phyloP scores from a whole-genome alignment of 2,797 vertebrate species.

The Peromyscus eremicus region DNA sequence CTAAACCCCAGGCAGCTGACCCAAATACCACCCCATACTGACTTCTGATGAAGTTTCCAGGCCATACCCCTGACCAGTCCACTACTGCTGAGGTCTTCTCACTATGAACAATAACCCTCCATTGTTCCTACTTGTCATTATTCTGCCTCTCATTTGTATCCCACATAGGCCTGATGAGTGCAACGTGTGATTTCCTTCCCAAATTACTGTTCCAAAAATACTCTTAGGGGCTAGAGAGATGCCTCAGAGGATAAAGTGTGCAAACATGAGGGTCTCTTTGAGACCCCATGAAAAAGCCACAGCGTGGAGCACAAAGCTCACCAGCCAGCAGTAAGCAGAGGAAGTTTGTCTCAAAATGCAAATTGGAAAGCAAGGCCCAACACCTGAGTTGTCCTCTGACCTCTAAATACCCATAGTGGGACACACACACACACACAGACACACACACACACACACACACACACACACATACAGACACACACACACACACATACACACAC shows the following conservation, averaged over 20 bases:
- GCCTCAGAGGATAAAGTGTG: not conserved
- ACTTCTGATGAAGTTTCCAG: not conserved
- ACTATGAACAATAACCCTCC: not conserved
- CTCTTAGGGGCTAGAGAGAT: not conserved
- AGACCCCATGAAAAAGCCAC: not conserved
- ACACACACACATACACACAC: not conserved
- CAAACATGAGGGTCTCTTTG: not conserved
- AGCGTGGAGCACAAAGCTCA: not conserved
- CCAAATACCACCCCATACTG: not conserved
- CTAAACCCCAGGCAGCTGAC: not conserved
- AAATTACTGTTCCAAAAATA: not conserved
- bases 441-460: not conserved
- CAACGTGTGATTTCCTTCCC: not conserved
- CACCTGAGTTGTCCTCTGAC: not conserved
- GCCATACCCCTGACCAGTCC: not conserved
- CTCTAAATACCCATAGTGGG: not conserved
- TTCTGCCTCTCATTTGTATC: not conserved
- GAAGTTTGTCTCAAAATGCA: not conserved
- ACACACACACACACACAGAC: not conserved
- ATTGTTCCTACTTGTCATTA: not conserved
- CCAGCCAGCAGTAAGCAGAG: not conserved
- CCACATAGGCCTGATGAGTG: no score
- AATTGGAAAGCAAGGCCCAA: not conserved
- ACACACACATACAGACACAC: not conserved
- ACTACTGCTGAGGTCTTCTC: not conserved